phyloP scores from a whole-genome alignment of 1,140 invertebrate species.

The Bombus confusus region DNA sequence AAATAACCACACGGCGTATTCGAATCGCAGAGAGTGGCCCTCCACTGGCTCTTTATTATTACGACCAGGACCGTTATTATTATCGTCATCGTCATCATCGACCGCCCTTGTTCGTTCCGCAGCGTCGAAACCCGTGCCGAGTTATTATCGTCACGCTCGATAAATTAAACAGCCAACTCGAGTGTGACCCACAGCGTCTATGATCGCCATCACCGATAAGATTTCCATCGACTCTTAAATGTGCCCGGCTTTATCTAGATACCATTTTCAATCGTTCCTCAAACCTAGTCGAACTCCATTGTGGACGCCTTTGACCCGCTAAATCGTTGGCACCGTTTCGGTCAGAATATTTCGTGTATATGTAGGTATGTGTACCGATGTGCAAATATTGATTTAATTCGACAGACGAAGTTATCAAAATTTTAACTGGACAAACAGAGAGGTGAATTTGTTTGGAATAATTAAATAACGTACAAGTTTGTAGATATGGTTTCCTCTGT shows the following conservation, averaged over 20 bases:
- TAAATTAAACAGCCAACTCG: conserved; percentile 62
- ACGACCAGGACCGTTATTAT: conserved; percentile 51
- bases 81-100: conserved; percentile 45
- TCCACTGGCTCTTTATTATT: conserved; percentile 43
- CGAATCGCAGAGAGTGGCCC: conserved; percentile 53
- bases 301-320: background rate
- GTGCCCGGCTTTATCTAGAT: conserved; percentile 34
- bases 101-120: background rate
- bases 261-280: conserved; percentile 5
- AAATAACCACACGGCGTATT: conserved; percentile 73
- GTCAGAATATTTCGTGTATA: background rate
- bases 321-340: background rate
- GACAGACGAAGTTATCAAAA: background rate
- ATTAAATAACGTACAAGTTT: background rate
- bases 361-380: background rate
- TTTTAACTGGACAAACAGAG: background rate
- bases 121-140: background rate
- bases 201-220: conserved; percentile 63
- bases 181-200: conserved; percentile 49
- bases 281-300: background rate
- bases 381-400: background rate
- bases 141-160: conserved; percentile 53
- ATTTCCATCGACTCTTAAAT: conserved; percentile 63
- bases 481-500: background rate
- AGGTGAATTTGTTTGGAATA: background rate